Evolutionary conservation across 1,140 invertebrate species (phyloP).

Genomic region (Apis laboriosa): DNA sequence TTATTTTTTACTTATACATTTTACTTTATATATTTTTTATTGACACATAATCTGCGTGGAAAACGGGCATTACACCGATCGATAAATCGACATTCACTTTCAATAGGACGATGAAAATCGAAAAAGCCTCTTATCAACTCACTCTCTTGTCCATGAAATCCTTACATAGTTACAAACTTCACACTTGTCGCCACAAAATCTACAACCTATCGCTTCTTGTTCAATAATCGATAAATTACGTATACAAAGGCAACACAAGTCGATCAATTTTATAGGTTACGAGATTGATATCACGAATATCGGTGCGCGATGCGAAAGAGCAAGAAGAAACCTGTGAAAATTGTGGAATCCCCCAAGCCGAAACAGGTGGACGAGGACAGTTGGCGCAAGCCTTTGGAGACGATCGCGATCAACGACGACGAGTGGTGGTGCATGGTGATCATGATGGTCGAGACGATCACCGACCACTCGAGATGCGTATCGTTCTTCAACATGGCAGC

Average conservation of each 20-base stretch:
- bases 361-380: slow-evolving; percentile 42
- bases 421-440: slow-evolving; percentile 71
- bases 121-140: too few relatives aligned
- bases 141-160: too few relatives aligned
- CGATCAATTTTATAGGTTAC: background rate
- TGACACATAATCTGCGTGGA: too few relatives aligned
- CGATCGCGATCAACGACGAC: slow-evolving; percentile 69
- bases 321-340: background rate
- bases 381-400: slow-evolving; percentile 57
- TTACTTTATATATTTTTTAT: too few relatives aligned
- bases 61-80: too few relatives aligned
- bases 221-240: background rate
- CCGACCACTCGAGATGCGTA: slow-evolving; percentile 56
- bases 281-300: background rate
- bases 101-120: too few relatives aligned
- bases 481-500: slow-evolving; percentile 66
- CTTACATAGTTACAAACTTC: background rate
- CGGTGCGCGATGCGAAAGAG: background rate
- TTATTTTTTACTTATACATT: too few relatives aligned
- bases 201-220: background rate
- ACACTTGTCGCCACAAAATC: background rate
- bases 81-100: too few relatives aligned
- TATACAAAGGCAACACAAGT: too few relatives aligned
- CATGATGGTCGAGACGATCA: slow-evolving; percentile 67
- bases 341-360: background rate